phyloP scores from a whole-genome alignment of 2,113 vertebrate genomes.

The Harpagus bidentatus region DNA sequence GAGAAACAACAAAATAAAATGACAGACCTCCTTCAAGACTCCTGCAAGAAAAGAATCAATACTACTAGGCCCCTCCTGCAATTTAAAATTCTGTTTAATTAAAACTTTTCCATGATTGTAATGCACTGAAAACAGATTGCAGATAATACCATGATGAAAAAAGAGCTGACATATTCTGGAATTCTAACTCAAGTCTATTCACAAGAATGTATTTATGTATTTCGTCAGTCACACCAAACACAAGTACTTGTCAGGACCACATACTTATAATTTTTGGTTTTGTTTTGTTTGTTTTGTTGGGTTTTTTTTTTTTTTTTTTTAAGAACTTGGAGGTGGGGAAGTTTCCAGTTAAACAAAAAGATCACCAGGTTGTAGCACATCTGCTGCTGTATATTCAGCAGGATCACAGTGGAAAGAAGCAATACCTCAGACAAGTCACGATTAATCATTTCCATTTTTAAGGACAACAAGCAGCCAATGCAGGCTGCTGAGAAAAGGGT shows the following conservation, averaged over 20 bases:
- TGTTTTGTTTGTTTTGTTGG: no score
- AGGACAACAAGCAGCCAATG: not conserved
- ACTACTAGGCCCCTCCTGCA: not conserved
- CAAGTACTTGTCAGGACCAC: not conserved
- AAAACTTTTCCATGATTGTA: not conserved
- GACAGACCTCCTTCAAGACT: not conserved
- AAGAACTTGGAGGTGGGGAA: not conserved
- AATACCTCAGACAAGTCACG: not conserved
- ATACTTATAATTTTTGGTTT: no score
- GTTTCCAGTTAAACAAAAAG: not conserved
- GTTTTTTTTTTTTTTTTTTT: not conserved
- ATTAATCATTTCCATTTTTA: not conserved
- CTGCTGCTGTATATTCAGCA: not conserved
- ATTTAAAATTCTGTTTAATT: not conserved
- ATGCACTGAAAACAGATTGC: not conserved
- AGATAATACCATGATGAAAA: rapidly evolving
- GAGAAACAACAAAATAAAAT: not conserved
- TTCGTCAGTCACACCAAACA: not conserved
- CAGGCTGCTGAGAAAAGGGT: not conserved
- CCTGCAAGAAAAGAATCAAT: rapidly evolving
- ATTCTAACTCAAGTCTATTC: not conserved
- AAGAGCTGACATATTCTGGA: not conserved
- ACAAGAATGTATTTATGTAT: not conserved
- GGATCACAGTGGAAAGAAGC: not conserved
- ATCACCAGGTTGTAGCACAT: not conserved